Evolutionary conservation across 2,797 vertebrate genomes (phyloP), one percentile per base, ranked within the genome.

Genomic region (Alectoris magna): DNA sequence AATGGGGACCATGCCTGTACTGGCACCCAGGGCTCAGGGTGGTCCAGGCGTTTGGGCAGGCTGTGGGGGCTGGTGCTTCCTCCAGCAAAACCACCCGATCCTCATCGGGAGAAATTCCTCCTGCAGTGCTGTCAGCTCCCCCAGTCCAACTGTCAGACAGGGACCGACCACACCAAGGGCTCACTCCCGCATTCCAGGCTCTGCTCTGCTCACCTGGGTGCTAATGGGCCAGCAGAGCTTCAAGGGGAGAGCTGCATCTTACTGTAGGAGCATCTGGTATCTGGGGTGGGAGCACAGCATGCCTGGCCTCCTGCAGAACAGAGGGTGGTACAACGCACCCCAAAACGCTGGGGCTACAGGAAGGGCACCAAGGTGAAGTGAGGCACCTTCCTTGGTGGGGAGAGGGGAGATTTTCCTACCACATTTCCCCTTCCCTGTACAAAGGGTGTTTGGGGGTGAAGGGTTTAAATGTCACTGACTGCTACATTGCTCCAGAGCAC

Each of bases 341-440:
- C 51, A 44, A 71, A 75, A 56, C 4, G 19, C 46, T 88, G n/a
- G 46, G 38, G 58, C n/a, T 49, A 10, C 24, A 31, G 69, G 17
- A 11, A 29, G 41, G 6, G 56, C 18, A 19, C 21, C 12, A 8
- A 14, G n/a, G 44, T 3, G 4, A 49, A 3, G 0, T 26, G 39
- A 64, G n/a, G 43, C 26, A 53, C 21, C 64, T 48, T 59, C 41
- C 34, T 34, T 23, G 38, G 63, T n/a, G 49, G 43, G 22, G 22
- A 29, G 70, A 56, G 53, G 59, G 26, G 26, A 71, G 44, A 17
- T 19, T 87, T 76, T 82, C 34, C 22, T 27, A 8, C 12, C 24
- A 2, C 18, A 22, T 22, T 17, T 11, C 31, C 43, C 17, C 41
- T 53, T 53, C 14, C 8, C 31, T 41, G 14, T 41, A 43, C 55